Percentiles rank a stretch among this genome's conserved stretches.
These are phyloP conservation scores for Aplodontia rufa DNA, from an alignment of 2,113 vertebrate genomes.

Conservation along the genomic window DNA sequence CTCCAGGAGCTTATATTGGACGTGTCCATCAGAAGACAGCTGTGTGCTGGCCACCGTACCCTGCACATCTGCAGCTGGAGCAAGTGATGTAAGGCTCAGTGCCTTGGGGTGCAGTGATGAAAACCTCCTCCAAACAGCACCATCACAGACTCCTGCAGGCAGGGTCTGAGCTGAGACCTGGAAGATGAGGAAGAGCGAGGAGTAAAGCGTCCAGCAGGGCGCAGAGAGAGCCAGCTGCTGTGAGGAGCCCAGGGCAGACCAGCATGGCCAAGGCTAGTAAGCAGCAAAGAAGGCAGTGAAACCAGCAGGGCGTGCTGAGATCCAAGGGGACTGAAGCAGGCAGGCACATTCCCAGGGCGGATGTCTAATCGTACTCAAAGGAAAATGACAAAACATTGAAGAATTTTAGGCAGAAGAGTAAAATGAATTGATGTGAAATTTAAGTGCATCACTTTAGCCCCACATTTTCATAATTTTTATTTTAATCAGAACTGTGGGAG, in stretches of 20 bases:
- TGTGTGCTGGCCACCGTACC: fast-evolving
- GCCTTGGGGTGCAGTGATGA: fast-evolving
- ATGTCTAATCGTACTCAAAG: neutral
- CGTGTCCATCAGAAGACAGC: neutral
- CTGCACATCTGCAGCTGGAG: neutral
- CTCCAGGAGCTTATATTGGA: neutral
- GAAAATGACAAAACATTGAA: neutral
- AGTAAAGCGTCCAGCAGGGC: too few relatives aligned
- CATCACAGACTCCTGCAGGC: fast-evolving
- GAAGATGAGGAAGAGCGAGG: neutral
- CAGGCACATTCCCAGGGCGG: fast-evolving
- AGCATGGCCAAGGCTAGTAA: fast-evolving
- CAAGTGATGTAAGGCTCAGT: neutral
- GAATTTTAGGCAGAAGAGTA: neutral
- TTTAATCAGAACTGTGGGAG: neutral
- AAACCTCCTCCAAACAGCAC: neutral
- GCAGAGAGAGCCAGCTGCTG: fast-evolving
- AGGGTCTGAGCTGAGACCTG: neutral
- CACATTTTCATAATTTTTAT: neutral
- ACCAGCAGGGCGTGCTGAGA: fast-evolving
- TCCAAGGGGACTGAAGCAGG: neutral
- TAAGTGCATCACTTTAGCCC: neutral
- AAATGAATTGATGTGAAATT: neutral
- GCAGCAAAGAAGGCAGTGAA: fast-evolving
- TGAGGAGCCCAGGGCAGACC: too few relatives aligned